Evolutionary conservation across 2,113 vertebrate genomes (phyloP).

Genomic region (Butastur rufipennis): DNA sequence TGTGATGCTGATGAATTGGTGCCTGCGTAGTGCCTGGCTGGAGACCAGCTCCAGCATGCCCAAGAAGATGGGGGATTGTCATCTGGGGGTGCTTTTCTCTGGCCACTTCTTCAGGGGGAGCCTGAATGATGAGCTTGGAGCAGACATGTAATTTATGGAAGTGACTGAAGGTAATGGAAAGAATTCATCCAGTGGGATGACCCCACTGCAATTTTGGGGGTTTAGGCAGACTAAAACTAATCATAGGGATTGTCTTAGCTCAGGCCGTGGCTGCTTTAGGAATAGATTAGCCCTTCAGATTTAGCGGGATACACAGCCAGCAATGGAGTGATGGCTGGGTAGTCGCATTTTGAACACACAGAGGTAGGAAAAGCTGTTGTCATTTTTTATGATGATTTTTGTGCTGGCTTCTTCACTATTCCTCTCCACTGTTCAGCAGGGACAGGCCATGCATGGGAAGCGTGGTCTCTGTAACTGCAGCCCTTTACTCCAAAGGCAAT

Average conservation of each 20-base stretch:
- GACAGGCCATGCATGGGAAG: background rate
- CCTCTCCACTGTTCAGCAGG: accelerated
- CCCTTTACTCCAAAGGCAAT: background rate
- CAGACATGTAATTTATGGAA: background rate
- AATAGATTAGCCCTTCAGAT: background rate
- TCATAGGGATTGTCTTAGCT: background rate
- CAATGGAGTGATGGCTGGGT: background rate
- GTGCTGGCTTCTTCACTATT: background rate
- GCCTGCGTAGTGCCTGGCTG: background rate
- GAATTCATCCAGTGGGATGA: background rate
- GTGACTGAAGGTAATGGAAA: background rate
- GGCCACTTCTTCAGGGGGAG: background rate
- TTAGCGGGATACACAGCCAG: background rate
- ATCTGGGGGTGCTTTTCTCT: background rate
- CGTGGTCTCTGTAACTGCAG: background rate
- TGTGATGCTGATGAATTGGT: background rate
- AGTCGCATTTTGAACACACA: background rate
- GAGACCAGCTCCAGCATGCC: background rate
- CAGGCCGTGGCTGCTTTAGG: background rate
- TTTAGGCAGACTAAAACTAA: background rate
- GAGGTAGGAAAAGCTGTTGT: background rate
- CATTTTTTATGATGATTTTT: background rate
- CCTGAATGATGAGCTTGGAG: background rate
- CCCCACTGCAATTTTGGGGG: background rate
- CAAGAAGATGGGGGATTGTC: background rate